Base-by-base conservation (phyloP, 2,888 invertebrate genomes). In the Pyrrhosoma nymphula region DNA sequence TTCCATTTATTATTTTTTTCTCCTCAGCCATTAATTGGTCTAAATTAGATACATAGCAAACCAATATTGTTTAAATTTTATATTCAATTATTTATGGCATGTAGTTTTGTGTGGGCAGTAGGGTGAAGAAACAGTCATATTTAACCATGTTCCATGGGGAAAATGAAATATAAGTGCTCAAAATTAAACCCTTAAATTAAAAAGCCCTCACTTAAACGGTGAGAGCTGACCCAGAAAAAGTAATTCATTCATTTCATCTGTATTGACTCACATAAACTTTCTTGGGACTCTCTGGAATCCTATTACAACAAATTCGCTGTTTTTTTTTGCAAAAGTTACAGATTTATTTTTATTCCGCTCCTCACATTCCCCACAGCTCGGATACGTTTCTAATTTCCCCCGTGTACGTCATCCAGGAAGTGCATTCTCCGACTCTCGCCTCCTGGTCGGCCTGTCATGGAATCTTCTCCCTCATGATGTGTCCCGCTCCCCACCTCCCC, bases 341-440 rank as follows among this genome's bases (percentile, higher is more conserved):
- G 35, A 82, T 35, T 35, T 69, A 23, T 26, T 26, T 69, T 69
- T 35, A 35, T 18, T 82, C 82, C 8, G 10, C 26, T 69, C 69
- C 26, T 35, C 35, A 2, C 18, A 14, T 14, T 35, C 82, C 16
- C 30, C 30, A 82, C 14, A 14, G 82, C 82, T 69, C 82, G 82
- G 82, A 3, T 35, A 82, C 26, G 82, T 82, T 82, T 82, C 82
- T 82, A 82, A 82, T 82, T 82, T 82, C 82, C 82, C 82, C 82
- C 35, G 82, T 82, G 82, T 35, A 82, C 82, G 82, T 82, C 82
- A 35, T 82, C 82, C 82, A 82, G 82, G 82, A 82, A 82, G 82
- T 82, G 82, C 82, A 82, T 82, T 35, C 82, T 35, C 30, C 82
- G 12, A n/a, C 8, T 20, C 35, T n/a, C 35, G 35, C 82, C 82